Base-by-base conservation (phyloP, 1,140 invertebrate species). In the Lasaia peninsularis region DNA sequence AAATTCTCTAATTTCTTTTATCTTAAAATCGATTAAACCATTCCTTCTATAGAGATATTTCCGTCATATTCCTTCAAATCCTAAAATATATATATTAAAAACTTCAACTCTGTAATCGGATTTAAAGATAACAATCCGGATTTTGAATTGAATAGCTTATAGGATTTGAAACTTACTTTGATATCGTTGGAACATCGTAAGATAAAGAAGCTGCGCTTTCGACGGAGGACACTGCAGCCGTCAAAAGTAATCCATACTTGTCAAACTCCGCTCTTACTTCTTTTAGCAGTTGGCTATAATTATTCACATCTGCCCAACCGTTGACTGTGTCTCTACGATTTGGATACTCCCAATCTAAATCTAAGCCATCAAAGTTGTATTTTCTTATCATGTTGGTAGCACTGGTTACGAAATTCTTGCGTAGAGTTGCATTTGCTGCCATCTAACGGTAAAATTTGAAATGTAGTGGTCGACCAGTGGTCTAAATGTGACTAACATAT, bases 311-410 rank as follows among this genome's bases (percentile, higher is more conserved):
- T 51, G 88, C 89, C 61, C 90, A 88, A 2, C 78, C 76, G 1
- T 91, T 56, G 7, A 87, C 81, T 1, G 93, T 92, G 48, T 94
- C 94, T 37, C 94, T 79, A 63, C 93, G 91, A 10, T 86, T 91
- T 0, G 94, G 95, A 70, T 95, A 96, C 61, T 96, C 95, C 95
- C 95, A 96, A 73, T 96, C 95, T 10, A 96, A 14, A 73, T 96
- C 95, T 1, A 97, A 88, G 0, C 95, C 95, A 80, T 96, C 94
- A 58, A 97, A 96, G 5, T 90, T 86, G 69, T 95, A 91, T n/a
- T 90, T 91, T 54, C 84, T 74, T 0, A 94, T 52, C 63, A 94
- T 93, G 0, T 83, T 60, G 0, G 94, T 81, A 0, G 91, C 90
- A 58, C 91, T 92, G 1, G 90, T 60, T 6, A 93, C 90, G 55